Base-by-base conservation (phyloP, 2,888 invertebrate genomes). In the Nasonia oneida region DNA sequence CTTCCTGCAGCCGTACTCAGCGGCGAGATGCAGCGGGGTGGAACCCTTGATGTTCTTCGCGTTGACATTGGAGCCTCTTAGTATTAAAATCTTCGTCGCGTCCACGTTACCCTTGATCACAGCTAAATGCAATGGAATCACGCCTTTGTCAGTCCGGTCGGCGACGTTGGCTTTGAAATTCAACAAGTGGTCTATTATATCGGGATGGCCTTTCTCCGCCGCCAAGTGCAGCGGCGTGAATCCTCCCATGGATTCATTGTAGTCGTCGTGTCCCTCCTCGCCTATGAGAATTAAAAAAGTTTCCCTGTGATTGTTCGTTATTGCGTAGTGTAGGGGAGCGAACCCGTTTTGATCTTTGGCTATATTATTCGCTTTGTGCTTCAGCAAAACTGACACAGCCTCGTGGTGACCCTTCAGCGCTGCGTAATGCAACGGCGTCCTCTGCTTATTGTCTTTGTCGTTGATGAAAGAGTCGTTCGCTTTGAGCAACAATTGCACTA, bases 21-120 rank as follows among this genome's bases (percentile, higher is more conserved):
- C 57, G 10, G 83, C 83, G 15, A 53, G 50, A 70, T 78, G 77
- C 64, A 85, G 50, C 5, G 85, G 81, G 14, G 88, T 87, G n/a
- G 67, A 23, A 5, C 67, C 67, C 3, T n/a, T 12, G 14, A 64
- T 53, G 61, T 81, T 81, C 15, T 14, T 39, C n/a, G 71, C 74
- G 53, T 71, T 37, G 61, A 74, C 33, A 18, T 77, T n/a, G 15
- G 77, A 42, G 18, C 61, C 53, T 47, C 47, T 77, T 42, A 42
- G 23, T 10, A 73, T 23, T 14, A 73, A 47, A 23, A 73, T 67
- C 8, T 67, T 64, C 12, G 67, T 67, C 6, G 67, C 67, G 15
- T 78, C 64, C 23, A 67, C 15, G 15, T 78, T 14, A 3, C 78
- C 64, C 2, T 78, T 78, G 15, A 78, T 23, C 4, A 61, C 67